phyloP scores from a whole-genome alignment of 2,888 invertebrate species.

The Caenorhabditis sp. region DNA sequence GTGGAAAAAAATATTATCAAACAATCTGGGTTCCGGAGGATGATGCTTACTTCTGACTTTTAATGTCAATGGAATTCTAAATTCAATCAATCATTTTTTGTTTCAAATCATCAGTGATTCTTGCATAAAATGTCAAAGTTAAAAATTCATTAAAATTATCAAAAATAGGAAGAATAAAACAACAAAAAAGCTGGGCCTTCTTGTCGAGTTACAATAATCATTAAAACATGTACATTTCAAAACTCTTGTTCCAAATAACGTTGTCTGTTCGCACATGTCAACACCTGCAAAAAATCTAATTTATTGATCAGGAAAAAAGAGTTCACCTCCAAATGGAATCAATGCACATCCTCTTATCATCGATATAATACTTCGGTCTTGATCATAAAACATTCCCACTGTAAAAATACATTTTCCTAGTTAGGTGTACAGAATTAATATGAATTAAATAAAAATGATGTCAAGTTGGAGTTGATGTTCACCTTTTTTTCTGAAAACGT shows the following conservation, averaged over 20 bases:
- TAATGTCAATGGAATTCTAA: constrained; percentile 1
- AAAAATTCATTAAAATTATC: neutral
- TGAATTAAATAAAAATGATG: constrained; percentile 5
- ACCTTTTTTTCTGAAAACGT: too few species aligned
- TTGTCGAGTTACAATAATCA: constrained; percentile 60
- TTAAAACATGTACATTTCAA: constrained; percentile 65
- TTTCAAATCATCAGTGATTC: neutral
- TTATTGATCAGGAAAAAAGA: too few species aligned
- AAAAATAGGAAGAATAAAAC: constrained; percentile 4
- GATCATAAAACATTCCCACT: constrained; percentile 68
- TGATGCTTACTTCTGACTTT: too few species aligned
- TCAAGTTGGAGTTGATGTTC: neutral
- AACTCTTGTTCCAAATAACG: constrained; percentile 61
- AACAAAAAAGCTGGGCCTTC: neutral
- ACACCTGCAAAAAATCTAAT: constrained; percentile 43
- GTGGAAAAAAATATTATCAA: constrained; percentile 33
- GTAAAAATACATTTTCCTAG: constrained; percentile 18
- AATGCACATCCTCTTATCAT: constrained; percentile 66
- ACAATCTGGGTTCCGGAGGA: constrained; percentile 11
- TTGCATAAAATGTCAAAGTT: neutral
- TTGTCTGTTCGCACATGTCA: constrained; percentile 65
- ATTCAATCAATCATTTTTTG: neutral
- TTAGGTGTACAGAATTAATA: neutral
- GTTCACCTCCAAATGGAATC: constrained; percentile 63
- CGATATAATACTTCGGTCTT: constrained; percentile 59